Evolutionary conservation across 2,113 vertebrate species (phyloP).

Genomic region (Lates calcarifer): DNA sequence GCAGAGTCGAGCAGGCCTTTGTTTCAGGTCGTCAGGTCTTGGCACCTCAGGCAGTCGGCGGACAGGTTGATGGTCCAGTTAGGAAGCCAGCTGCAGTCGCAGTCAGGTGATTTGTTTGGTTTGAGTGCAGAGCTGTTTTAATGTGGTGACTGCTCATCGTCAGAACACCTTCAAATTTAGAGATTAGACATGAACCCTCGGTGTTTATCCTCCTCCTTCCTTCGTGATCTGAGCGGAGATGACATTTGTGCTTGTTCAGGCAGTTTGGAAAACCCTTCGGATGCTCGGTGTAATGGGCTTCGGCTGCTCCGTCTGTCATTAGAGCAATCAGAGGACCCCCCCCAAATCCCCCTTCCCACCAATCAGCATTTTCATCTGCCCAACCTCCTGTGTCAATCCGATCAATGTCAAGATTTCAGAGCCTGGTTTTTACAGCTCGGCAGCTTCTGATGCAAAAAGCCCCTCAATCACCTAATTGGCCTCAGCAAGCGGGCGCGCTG

Average conservation of each 20-base stretch:
- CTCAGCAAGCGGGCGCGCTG: neutral
- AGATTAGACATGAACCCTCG: neutral
- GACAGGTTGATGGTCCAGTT: conserved; percentile 2
- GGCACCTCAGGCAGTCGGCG: too few relatives aligned
- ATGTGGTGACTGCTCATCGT: too few relatives aligned
- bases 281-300: conserved; percentile 29
- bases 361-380: conserved; percentile 45
- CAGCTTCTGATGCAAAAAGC: neutral
- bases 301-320: conserved; percentile 46
- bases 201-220: neutral
- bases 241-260: conserved; percentile 55
- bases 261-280: conserved; percentile 1
- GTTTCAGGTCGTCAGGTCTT: conserved; percentile 29
- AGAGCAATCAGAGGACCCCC: conserved; percentile 35
- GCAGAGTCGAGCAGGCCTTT: conserved; percentile 14
- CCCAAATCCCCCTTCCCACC: neutral
- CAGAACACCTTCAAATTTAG: neutral
- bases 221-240: neutral
- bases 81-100: neutral
- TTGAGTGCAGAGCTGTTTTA: neutral
- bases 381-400: conserved; percentile 11
- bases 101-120: neutral
- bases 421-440: neutral
- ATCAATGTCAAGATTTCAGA: conserved; percentile 46
- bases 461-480: conserved; percentile 50